Conservation (phyloP, 2,888 invertebrate species). For the Synanthedon myopaeformis region DNA sequence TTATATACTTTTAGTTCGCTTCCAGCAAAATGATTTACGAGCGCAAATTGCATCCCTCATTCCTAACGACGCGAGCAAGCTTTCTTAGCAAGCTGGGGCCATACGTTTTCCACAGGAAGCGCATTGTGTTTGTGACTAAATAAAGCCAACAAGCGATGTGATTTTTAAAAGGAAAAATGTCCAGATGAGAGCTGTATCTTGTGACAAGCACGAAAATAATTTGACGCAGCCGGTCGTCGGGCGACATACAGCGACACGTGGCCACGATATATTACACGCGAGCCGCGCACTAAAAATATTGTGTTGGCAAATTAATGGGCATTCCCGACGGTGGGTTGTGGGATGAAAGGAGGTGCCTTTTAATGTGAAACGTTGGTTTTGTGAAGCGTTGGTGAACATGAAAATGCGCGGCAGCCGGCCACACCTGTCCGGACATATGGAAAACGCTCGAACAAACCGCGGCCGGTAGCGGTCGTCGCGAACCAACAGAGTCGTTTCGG, state of each 20-base stretch:
- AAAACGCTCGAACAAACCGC: constrained; percentile 13
- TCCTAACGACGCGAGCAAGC: constrained; percentile 2
- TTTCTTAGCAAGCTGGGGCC: constrained; percentile 12
- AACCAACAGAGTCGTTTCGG: constrained; percentile 4
- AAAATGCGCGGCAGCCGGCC: constrained; percentile 65
- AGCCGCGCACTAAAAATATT: constrained; percentile 70
- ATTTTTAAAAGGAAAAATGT: constrained; percentile 65
- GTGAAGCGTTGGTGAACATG: too few species aligned
- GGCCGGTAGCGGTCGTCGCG: constrained; percentile 8
- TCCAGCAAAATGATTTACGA: background rate
- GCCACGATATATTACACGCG: constrained; percentile 69
- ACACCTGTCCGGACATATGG: constrained; percentile 62
- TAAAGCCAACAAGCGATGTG: constrained; percentile 53
- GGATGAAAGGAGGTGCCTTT: constrained; percentile 71
- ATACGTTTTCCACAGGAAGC: constrained; percentile 47
- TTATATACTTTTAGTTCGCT: background rate
- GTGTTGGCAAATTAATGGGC: constrained; percentile 72
- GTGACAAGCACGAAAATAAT: constrained; percentile 71
- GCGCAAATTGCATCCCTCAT: background rate
- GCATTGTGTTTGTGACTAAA: constrained; percentile 28
- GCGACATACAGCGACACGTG: constrained; percentile 71
- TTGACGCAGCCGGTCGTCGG: constrained; percentile 66
- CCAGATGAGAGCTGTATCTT: constrained; percentile 69
- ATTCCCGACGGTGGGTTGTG: constrained; percentile 67
- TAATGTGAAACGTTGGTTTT: constrained; percentile 69